Base-by-base conservation (phyloP, 2,113 vertebrate species). In the Rhynchopsitta pachyrhyncha region DNA sequence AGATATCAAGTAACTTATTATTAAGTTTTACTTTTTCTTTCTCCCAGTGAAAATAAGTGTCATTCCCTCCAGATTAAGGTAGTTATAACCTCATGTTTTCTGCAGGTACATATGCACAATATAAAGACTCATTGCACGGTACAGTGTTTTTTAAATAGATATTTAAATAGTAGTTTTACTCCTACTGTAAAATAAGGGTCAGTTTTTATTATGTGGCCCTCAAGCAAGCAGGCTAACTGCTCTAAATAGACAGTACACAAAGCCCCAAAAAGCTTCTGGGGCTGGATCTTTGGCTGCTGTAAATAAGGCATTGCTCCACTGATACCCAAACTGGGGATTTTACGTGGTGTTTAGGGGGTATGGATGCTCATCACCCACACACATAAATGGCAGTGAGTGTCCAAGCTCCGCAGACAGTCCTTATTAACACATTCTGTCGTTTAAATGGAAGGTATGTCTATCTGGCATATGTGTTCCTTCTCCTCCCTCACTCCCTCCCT, bases 81-180 rank as follows among this genome's bases (percentile, higher is more conserved):
- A 96, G 94, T 95, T 96, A 88, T 87, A 97, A 94, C 93, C 94
- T 94, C 94, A 77, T 79, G 82, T 68, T 97, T 97, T 96, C 82
- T 98, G 84, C 92, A 96, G 98, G 96, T 98, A 96, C 96, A 96
- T 97, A 97, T 76, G 96, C 93, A 97, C 93, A 96, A 95, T 94
- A 82, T 95, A 96, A 97, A 97, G 93, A 97, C 59, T 97, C 96
- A 69, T 95, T 97, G 97, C 97, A 97, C 97, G 97, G 95, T 94
- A 92, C 96, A 87, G 17, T 93, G 95, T 97, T 97, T 97, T 96
- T 70, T 55, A 92, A 91, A 81, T 91, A 92, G 92, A 73, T 96
- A 82, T 93, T 94, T 85, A 94, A 96, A 91, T 91, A 86, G 91
- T 92, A 86, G 76, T 96, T 96, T 95, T 97, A 81, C 67, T 96